These are phyloP conservation scores for Coendou prehensilis DNA, from an alignment of 2,797 vertebrate genomes.

Conservation along the genomic window DNA sequence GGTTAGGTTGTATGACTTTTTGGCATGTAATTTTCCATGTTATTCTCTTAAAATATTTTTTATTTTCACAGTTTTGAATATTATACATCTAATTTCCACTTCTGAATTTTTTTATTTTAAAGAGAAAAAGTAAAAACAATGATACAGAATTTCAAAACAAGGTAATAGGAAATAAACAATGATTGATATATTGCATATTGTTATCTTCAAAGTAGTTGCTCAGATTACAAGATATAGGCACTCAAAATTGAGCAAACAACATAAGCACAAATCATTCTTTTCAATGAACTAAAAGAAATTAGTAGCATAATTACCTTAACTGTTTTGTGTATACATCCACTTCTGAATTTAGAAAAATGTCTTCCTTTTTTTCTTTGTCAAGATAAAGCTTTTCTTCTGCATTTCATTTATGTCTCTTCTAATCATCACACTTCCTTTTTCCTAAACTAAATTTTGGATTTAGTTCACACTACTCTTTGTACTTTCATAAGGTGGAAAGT, in stretches of 20 bases:
- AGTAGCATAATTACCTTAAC: no score
- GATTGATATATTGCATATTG: no score
- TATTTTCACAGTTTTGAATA: neutral
- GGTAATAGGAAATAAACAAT: no score
- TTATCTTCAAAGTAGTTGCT: no score
- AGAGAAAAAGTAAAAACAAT: no score
- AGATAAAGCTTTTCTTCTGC: neutral
- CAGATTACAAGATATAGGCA: no score
- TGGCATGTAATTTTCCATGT: neutral
- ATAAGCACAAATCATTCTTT: no score
- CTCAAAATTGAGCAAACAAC: no score
- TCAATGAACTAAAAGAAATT: no score
- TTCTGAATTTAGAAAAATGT: neutral
- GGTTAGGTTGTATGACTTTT: neutral
- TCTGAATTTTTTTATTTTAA: no score
- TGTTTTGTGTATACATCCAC: no score
- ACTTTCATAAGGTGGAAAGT: neutral
- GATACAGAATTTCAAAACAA: no score
- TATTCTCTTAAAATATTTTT: neutral
- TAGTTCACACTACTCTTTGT: neutral
- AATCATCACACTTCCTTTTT: neutral
- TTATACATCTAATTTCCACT: neutral
- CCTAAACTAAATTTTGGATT: neutral
- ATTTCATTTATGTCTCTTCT: neutral
- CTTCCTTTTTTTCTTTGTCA: neutral